A percentile compares a stretch with the other conserved stretches of the same genome.
Conservation (phyloP, 2,113 vertebrate species). For the Tamias sibiricus region DNA sequence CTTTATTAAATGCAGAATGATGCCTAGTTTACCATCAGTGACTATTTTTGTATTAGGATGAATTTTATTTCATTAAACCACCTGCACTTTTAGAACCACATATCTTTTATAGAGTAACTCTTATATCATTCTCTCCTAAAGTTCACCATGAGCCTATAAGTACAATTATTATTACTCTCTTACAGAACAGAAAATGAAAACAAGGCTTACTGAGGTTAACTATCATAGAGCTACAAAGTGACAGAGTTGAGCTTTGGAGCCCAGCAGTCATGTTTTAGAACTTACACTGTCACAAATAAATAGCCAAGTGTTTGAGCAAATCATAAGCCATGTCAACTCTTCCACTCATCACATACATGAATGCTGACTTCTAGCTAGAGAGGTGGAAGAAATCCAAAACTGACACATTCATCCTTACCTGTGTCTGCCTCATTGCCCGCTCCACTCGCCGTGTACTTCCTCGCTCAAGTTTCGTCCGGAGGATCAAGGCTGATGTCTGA, state of each 20-base stretch:
- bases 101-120: not conserved
- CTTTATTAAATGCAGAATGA: not conserved
- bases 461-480: constrained; percentile 94
- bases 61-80: not conserved
- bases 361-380: not conserved
- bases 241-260: not conserved
- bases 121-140: not conserved
- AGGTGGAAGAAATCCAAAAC: not conserved
- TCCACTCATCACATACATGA: not conserved
- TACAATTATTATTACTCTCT: not conserved
- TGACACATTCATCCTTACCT: constrained; percentile 86
- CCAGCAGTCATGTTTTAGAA: not conserved
- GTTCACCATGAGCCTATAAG: not conserved
- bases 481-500: constrained; percentile 92
- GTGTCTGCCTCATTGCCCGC: constrained; percentile 96
- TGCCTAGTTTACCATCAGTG: not conserved
- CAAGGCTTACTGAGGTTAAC: not conserved
- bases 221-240: not conserved
- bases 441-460: constrained; percentile 93
- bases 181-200: not conserved
- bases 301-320: not conserved
- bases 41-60: not conserved
- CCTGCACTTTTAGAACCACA: not conserved
- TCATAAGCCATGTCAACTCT: not conserved
- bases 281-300: not conserved